These are phyloP conservation scores for Phalloptychus januarius DNA, from an alignment of 2,797 vertebrate species.

Conservation along the genomic window DNA sequence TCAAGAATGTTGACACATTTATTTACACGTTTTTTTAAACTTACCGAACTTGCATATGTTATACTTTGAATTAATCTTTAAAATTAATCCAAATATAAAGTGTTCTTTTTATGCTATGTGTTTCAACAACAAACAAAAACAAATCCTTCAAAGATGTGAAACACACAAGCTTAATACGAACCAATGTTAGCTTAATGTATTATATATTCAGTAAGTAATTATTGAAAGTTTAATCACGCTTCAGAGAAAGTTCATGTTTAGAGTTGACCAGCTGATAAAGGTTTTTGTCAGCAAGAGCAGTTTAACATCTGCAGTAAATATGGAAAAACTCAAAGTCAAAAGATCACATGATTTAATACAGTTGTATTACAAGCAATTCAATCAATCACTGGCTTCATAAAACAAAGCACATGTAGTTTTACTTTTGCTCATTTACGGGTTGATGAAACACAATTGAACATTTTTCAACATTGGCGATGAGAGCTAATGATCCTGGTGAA, in stretches of 20 bases:
- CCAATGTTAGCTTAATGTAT: not conserved
- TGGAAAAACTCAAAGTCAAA: not conserved
- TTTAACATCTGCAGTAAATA: not conserved
- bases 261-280: not conserved
- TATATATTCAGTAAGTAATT: not conserved
- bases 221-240: not conserved
- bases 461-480: not conserved
- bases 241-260: not conserved
- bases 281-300: too few species aligned
- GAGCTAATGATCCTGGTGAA: not conserved
- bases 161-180: not conserved
- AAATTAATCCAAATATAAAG: not conserved
- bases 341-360: not conserved
- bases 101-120: not conserved
- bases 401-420: slow-evolving; percentile 10
- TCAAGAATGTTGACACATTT: not conserved
- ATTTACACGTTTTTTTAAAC: not conserved
- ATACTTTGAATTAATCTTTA: not conserved
- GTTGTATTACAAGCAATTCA: slow-evolving; percentile 16
- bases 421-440: not conserved
- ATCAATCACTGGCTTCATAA: not conserved
- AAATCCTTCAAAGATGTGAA: not conserved
- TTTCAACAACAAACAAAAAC: not conserved
- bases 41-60: not conserved
- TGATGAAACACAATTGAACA: not conserved